Base-by-base conservation (phyloP, 2,113 vertebrate genomes). In the Callopanchax toddi region DNA sequence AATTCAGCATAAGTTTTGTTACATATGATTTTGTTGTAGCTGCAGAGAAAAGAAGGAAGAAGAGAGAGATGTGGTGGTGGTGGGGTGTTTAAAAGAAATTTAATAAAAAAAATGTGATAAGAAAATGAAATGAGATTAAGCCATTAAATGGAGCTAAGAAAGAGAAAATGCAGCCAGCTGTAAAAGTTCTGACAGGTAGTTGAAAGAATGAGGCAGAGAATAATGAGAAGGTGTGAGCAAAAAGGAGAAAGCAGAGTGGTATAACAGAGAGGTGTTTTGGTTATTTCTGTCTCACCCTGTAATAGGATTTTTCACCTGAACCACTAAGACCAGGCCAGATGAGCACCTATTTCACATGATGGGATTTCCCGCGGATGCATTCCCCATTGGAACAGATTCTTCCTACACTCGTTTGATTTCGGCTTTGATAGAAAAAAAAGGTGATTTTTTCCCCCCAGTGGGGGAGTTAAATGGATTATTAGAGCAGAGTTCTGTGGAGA, bases 341-440 rank as follows among this genome's bases (percentile, higher is more conserved):
- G 69, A 85, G 71, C 72, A 69, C 71, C 73, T 76, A 81, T 85
- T 86, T 78, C 82, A 78, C 75, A 83, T 81, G 75, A 86, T 81
- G 78, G 73, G 76, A 86, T 78, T 87, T 65, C 71, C 64, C 78
- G 63, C 67, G 52, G 78, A 53, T 71, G 46, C 20, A 22, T 70
- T 82, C 57, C 77, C 72, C 78, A 70, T 1, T n/a, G 66, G 78
- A 71, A 50, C 22, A 25, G 43, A 1, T 40, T 64, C 60, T 36
- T 59, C 77, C 67, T 76, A 66, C 53, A 42, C 48, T 26, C 36
- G 46, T 79, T 70, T 82, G 82, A 85, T 89, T 84, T 76, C 32
- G 57, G 65, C 44, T 85, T 78, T 67, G 84, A 86, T 82, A 71
- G 62, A 62, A 45, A 74, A 60, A 60, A 67, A 71, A 52, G 23